Percentiles rank a stretch among this genome's conserved stretches.
These are phyloP conservation scores for Oreochromis tanganicae DNA, from an alignment of 2,113 vertebrate genomes.

Conservation along the genomic window DNA sequence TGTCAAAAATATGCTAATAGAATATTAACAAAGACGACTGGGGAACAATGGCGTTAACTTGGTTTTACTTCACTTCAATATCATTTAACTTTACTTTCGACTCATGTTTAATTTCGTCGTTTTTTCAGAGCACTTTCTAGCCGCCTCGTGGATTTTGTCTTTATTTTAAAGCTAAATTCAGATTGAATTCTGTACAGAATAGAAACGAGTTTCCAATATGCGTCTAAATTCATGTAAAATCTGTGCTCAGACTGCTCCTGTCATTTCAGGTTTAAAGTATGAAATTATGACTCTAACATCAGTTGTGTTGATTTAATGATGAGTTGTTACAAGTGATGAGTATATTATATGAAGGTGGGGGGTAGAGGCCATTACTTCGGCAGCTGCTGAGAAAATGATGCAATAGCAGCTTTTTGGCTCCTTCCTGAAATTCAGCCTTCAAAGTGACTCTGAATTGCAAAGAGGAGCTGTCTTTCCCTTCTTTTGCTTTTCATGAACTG, in stretches of 20 bases:
- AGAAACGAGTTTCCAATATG: background rate
- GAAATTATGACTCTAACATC: background rate
- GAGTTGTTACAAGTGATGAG: background rate
- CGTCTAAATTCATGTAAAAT: background rate
- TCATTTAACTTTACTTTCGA: background rate
- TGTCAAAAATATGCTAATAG: constrained; percentile 91
- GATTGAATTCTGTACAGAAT: background rate
- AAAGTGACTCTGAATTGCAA: background rate
- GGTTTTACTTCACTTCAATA: constrained; percentile 38
- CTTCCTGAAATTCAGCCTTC: background rate
- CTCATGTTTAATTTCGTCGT: background rate
- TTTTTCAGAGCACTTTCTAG: background rate
- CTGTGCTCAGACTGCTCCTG: background rate
- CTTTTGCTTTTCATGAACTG: background rate
- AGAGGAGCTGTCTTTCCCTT: background rate
- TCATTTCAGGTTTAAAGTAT: background rate
- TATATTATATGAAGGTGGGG: background rate
- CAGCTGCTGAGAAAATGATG: background rate
- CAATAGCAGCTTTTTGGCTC: background rate
- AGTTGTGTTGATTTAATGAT: background rate
- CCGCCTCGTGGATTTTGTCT: rapidly evolving
- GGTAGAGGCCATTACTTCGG: background rate
- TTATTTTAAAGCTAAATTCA: background rate
- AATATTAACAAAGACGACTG: constrained; percentile 88
- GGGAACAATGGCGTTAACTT: constrained; percentile 88